Percentiles rank a stretch among this genome's conserved stretches.
These are phyloP conservation scores for Melanotaenia duboulayi DNA, from an alignment of 2,113 vertebrate genomes.

Conservation along the genomic window DNA sequence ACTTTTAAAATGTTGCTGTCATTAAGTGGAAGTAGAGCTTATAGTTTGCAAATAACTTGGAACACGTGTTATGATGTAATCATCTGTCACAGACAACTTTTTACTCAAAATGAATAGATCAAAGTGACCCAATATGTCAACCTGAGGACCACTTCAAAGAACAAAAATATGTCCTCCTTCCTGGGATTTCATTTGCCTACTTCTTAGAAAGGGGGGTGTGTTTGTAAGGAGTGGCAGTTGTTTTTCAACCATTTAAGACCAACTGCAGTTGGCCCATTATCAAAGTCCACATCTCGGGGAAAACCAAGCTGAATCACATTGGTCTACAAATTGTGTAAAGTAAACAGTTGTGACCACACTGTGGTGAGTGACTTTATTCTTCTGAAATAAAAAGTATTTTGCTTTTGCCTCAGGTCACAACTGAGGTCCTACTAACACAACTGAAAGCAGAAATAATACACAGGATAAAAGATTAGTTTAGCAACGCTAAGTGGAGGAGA, in stretches of 20 bases:
- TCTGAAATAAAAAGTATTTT: constrained; percentile 28
- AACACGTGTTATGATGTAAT: background rate
- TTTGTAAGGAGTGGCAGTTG: constrained; percentile 60
- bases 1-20: background rate
- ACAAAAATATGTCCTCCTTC: background rate
- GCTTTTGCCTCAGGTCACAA: constrained; percentile 30
- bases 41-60: too few relatives aligned
- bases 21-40: background rate
- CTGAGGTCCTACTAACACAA: background rate
- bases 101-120: background rate
- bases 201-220: constrained; percentile 8
- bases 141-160: background rate
- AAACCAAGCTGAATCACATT: constrained; percentile 50
- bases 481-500: background rate
- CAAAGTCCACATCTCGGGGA: constrained; percentile 63
- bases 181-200: background rate
- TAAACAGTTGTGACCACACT: constrained; percentile 49
- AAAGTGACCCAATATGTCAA: background rate
- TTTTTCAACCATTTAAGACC: constrained; percentile 41
- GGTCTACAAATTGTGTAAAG: constrained; percentile 33
- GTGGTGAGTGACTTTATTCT: constrained; percentile 16
- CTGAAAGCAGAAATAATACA: constrained; percentile 26
- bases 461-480: background rate
- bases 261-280: constrained; percentile 72
- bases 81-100: background rate